These are phyloP conservation scores for Fulmarus glacialis DNA, from an alignment of 2,113 vertebrate genomes.

Conservation along the genomic window DNA sequence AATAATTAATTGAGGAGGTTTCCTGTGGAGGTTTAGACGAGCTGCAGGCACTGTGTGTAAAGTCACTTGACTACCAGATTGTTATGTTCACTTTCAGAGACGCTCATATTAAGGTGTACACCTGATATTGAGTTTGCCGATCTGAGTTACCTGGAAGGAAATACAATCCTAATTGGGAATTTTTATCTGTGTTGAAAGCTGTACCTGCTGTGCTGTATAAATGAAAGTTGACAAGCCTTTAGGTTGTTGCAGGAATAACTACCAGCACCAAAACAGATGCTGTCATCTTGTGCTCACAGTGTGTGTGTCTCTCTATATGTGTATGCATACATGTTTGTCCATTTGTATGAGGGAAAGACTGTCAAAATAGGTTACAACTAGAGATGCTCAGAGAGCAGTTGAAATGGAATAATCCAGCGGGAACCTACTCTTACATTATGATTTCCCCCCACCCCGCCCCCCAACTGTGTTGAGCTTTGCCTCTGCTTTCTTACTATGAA, in stretches of 20 bases:
- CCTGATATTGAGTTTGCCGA: background rate
- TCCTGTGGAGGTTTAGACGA: slow-evolving; percentile 66
- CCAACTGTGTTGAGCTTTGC: background rate
- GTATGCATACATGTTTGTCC: background rate
- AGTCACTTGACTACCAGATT: slow-evolving; percentile 53
- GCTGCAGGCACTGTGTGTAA: slow-evolving; percentile 44
- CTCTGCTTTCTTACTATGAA: background rate
- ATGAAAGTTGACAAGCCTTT: slow-evolving; percentile 16
- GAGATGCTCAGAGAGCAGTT: background rate
- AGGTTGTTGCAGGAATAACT: background rate
- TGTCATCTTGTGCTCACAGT: background rate
- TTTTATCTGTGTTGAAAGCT: background rate
- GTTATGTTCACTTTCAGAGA: slow-evolving; percentile 15
- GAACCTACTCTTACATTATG: background rate
- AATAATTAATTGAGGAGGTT: slow-evolving; percentile 80
- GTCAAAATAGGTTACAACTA: background rate
- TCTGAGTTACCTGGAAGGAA: slow-evolving; percentile 15
- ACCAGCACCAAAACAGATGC: background rate
- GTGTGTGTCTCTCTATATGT: background rate
- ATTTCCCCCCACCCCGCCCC: too few relatives aligned
- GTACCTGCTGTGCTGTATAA: background rate
- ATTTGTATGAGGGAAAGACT: background rate
- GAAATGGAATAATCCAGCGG: background rate
- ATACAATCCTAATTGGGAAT: background rate
- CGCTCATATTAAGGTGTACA: background rate